Conservation (phyloP, 2,113 vertebrate genomes). For the Zosterops japonicus region DNA sequence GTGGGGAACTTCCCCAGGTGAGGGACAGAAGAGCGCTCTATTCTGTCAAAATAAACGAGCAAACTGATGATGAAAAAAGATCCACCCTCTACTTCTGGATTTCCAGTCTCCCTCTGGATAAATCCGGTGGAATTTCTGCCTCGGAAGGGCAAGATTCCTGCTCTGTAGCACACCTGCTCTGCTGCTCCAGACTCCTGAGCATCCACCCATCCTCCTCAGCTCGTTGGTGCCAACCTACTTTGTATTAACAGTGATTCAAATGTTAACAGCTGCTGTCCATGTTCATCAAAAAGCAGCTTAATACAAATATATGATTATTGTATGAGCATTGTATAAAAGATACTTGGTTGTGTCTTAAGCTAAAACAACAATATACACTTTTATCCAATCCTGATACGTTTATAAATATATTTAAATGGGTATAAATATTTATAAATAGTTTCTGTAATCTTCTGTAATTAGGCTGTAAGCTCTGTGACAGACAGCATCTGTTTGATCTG, state of each 20-base stretch:
- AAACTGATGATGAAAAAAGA: background rate
- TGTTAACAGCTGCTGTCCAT: slow-evolving; percentile 48
- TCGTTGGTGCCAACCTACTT: slow-evolving; percentile 12
- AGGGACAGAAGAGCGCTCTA: background rate
- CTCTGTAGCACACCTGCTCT: background rate
- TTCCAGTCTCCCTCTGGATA: background rate
- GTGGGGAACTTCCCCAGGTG: background rate
- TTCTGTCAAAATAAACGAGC: background rate
- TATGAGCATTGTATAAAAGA: slow-evolving; percentile 41
- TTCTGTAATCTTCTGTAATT: slow-evolving; percentile 68
- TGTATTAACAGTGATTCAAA: slow-evolving; percentile 38
- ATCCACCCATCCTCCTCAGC: background rate
- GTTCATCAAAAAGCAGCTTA: slow-evolving; percentile 43
- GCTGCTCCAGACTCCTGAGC: background rate
- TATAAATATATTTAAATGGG: slow-evolving; percentile 70
- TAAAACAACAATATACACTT: slow-evolving; percentile 63
- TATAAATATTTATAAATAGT: slow-evolving; percentile 73
- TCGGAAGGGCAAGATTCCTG: background rate
- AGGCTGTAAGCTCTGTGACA: slow-evolving; percentile 65
- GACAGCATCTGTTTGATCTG: slow-evolving; percentile 67
- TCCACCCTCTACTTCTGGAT: background rate
- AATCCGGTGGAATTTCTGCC: background rate
- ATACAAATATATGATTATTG: slow-evolving; percentile 44
- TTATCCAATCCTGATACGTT: slow-evolving; percentile 64
- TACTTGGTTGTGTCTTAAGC: slow-evolving; percentile 45